A percentile compares a stretch with the other conserved stretches of the same genome.
Conservation (phyloP, 2,888 invertebrate genomes). For the Antitype chi region DNA sequence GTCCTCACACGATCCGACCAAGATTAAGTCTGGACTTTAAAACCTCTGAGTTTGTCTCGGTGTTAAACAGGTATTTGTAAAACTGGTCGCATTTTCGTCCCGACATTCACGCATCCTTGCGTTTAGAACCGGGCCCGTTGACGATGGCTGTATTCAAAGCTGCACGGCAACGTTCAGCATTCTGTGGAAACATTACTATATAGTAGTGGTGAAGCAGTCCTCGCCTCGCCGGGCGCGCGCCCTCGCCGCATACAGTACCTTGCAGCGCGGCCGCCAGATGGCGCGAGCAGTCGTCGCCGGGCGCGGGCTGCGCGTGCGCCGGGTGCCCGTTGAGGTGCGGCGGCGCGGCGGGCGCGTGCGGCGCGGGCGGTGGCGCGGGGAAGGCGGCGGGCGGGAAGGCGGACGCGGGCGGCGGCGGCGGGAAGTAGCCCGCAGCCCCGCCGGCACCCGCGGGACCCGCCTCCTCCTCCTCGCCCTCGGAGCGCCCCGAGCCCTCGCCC, state of each 20-base stretch:
- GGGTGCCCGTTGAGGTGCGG: constrained; percentile 69
- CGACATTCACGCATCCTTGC: background rate
- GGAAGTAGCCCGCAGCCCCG: constrained; percentile 73
- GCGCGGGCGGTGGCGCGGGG: constrained; percentile 70
- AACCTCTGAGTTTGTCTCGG: too few relatives aligned
- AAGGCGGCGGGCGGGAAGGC: constrained; percentile 69
- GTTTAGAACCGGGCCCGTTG: background rate
- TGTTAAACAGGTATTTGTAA: background rate
- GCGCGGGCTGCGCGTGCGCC: constrained; percentile 67
- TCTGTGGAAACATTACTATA: background rate
- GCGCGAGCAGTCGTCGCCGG: constrained; percentile 65
- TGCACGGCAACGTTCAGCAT: constrained; percentile 48
- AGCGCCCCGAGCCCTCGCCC: constrained; percentile 88
- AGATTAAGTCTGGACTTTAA: too few relatives aligned
- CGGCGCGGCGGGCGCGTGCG: constrained; percentile 25
- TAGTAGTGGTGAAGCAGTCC: too few relatives aligned
- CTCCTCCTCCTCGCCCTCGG: constrained; percentile 93
- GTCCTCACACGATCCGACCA: too few relatives aligned
- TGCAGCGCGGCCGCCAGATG: constrained; percentile 71
- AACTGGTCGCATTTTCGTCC: background rate
- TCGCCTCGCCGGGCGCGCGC: too few relatives aligned
- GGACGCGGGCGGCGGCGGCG: constrained; percentile 78
- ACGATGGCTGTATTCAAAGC: background rate
- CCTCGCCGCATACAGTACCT: constrained; percentile 62
- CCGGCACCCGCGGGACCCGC: constrained; percentile 70